Evolutionary conservation across 2,888 invertebrate genomes (phyloP), one percentile per base, ranked within the genome.

Genomic region (Crepidodera aurea): DNA sequence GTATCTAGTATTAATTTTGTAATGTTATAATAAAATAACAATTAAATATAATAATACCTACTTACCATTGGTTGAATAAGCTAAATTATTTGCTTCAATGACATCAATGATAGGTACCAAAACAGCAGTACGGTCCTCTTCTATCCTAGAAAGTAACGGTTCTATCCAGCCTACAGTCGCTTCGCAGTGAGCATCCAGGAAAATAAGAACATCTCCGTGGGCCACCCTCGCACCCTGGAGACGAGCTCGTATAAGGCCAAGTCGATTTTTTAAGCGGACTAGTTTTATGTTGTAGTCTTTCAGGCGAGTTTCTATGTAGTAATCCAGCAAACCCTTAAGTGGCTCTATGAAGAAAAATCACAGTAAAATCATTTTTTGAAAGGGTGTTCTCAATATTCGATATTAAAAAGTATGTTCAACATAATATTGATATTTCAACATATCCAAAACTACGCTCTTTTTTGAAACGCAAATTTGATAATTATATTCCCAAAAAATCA

Each of bases 51-150:
- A 8, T 10, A 10, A 19, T 19, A 13, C n/a, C 39, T 13, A 83
- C 79, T 69, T 84, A 79, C 86, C 81, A 79, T 83, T 81, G n/a
- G 86, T 85, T 71, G 87, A 87, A 81, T 93, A 94, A 75, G 87
- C 88, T 79, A 96, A 86, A 50, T 86, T 90, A 69, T 87, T 85
- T 65, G 92, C 90, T 78, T 93, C 92, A 71, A 98, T 95, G 58
- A 93, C 91, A 83, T 98, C 98, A 69, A 98, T 98, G 71, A 96
- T 93, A 44, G 98, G 98, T 73, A 96, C 93, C 55, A 96, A 84
- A 6, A 97, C 93, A 7, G 93, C 89, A 22, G 87, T 88, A 0
- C 88, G 83, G 27, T 92, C 87, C 69, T 93, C 89, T 80, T 91
- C 90, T 75, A 98, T 91, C 55, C 96, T 85, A 67, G 92, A 87